Base-by-base conservation (phyloP, 2,113 vertebrate genomes). In the Clarias macrocephalus region DNA sequence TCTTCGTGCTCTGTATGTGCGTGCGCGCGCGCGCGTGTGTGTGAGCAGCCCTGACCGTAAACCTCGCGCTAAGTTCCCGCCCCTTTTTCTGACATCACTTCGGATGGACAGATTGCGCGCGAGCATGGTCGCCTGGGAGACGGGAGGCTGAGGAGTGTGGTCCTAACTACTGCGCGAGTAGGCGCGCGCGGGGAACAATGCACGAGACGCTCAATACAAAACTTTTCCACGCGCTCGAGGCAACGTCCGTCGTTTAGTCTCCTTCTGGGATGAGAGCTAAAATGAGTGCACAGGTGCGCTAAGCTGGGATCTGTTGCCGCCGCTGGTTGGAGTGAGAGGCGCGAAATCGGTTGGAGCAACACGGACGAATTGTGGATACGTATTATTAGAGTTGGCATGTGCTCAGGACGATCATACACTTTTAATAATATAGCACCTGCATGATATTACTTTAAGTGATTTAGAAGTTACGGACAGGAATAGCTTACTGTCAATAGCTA, bases 211-310 rank as follows among this genome's bases (percentile, higher is more conserved):
- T 62, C 30, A 68, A 13, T 62, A 12, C 28, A 70, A 83, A 57
- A 72, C 86, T 82, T 62, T 82, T 21, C 30, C 59, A 16, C n/a
- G 16, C 16, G 23, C 70, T 3, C 68, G 79, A 68, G 79, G 3
- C 56, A 76, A 33, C 68, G 42, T 62, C 72, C n/a, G 28, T 60
- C 42, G 28, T 56, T 28, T 23, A 10, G 37, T 28, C 11, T 84
- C 5, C 12, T 60, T 52, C 11, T 72, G 59, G 37, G 28, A 33
- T 30, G 5, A 79, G 75, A 37, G 1, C 12, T 0, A 3, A 59
- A 75, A 76, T 23, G 72, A 77, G 37, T 73, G 62, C 83, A 88
- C 89, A 89, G 80, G 89, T 88, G 86, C 62, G 54, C 70, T 23
- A 76, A 76, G 6, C 76, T 59, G 33, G 48, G 13, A 10, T 28